Evolutionary conservation across 2,888 invertebrate genomes (phyloP), one percentile per base, ranked within the genome.

Genomic region (Pseudanteris insignis): DNA sequence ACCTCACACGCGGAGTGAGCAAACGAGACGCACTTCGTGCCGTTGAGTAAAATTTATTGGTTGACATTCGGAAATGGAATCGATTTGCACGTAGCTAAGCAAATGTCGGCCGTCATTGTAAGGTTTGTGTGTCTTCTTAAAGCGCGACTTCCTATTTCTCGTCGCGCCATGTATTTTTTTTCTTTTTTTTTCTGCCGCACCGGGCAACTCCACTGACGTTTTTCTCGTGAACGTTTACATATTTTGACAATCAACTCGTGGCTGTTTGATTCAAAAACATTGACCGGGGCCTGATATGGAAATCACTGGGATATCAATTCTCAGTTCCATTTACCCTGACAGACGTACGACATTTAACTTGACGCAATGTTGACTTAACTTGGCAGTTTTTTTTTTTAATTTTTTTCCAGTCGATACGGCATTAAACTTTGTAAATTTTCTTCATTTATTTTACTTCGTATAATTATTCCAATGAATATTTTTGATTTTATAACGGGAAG

Each of bases 51-150:
- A 63, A 63, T 53, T 47, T 34, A 53, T 36, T 47, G 43, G 43
- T 63, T 47, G 58, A 58, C 48, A 63, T 53, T 58, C 30, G 29
- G 28, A 53, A 53, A 53, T 40, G 57, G 44, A 62, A 53, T 47
- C 48, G 43, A 41, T 43, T 51, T 47, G 37, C 28, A 14, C 38
- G 38, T 29, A n/a, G 26, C 38, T 44, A 15, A 36, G 26, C 43
- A 48, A 50, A 57, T 48, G 40, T 47, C 14, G 6, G 29, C 18
- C 6, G 21, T 54, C 12, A 18, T 44, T 37, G 30, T 41, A 26
- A 9, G n/a, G 25, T n/a, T 7, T 3, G n/a, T 12, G 30, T 25
- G 24, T 26, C 14, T 11, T 2, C 3, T 6, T 6, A 18, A 3
- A 3, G 18, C 18, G 6, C 14, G 7, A 33, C 32, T 40, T 33